These are phyloP conservation scores for Gasterosteus nipponicus DNA, from an alignment of 2,113 vertebrate species.

Conservation along the genomic window DNA sequence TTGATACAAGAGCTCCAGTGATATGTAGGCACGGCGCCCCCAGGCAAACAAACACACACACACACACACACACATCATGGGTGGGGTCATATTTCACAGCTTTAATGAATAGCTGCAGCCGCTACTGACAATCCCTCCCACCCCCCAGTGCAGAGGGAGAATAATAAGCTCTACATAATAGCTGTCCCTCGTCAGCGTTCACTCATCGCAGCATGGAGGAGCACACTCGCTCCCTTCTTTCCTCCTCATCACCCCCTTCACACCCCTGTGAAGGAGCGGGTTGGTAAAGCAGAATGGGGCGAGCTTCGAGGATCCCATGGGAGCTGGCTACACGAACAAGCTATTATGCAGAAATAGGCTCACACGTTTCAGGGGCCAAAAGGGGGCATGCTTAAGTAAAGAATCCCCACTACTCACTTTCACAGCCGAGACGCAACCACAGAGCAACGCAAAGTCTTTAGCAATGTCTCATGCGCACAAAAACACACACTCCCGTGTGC, in stretches of 20 bases:
- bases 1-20: conserved; percentile 28
- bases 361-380: conserved; percentile 71
- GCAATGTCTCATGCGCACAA: conserved; percentile 12
- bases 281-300: conserved; percentile 44
- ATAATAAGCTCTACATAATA: conserved; percentile 76
- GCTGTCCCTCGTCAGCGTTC: conserved; percentile 70
- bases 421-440: conserved; percentile 34
- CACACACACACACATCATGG: conserved; percentile 8
- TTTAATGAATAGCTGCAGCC: conserved; percentile 71
- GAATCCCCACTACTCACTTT: conserved; percentile 72
- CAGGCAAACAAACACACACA: conserved; percentile 24
- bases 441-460: conserved; percentile 18
- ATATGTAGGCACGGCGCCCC: conserved; percentile 25
- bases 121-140: conserved; percentile 50
- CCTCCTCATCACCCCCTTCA: conserved; percentile 40
- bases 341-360: conserved; percentile 75
- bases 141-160: conserved; percentile 43
- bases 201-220: conserved; percentile 55
- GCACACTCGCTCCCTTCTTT: conserved; percentile 22
- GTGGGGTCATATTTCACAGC: conserved; percentile 68
- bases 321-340: conserved; percentile 65
- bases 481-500: conserved; percentile 12
- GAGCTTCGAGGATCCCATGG: conserved; percentile 58
- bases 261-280: conserved; percentile 26
- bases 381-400: conserved; percentile 76